phyloP scores from a whole-genome alignment of 2,797 vertebrate genomes.

The Tokudaia tokunoshimensis region DNA sequence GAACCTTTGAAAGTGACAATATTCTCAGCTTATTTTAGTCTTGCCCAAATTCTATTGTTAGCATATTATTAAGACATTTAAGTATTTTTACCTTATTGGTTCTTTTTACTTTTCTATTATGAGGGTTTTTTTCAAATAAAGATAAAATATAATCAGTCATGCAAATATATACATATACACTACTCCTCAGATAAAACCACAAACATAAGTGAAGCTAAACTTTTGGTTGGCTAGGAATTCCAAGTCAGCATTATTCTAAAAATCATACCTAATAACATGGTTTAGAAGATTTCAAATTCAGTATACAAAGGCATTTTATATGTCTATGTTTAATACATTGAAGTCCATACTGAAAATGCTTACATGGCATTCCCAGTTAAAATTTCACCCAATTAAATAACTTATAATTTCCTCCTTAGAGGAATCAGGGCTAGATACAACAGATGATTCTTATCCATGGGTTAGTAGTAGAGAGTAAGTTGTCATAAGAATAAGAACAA shows the following conservation, averaged over 20 bases:
- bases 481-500: constrained; percentile 18
- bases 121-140: background rate
- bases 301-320: background rate
- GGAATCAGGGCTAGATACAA: constrained; percentile 17
- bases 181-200: constrained; percentile 54
- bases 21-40: constrained; percentile 33
- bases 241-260: constrained; percentile 28
- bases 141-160: constrained; percentile 46
- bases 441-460: background rate
- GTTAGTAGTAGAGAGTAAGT: constrained; percentile 42
- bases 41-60: constrained; percentile 37
- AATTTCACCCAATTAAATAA: background rate
- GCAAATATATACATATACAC: constrained; percentile 60
- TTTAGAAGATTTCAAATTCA: constrained; percentile 52
- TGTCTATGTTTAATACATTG: constrained; percentile 8
- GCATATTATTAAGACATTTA: background rate
- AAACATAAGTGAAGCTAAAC: constrained; percentile 41
- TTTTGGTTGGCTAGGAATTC: constrained; percentile 15
- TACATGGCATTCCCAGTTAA: background rate
- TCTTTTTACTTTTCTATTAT: background rate
- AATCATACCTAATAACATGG: constrained; percentile 21
- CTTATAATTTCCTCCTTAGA: background rate
- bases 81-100: background rate
- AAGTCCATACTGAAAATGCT: constrained; percentile 48
- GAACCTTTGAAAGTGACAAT: constrained; percentile 3